These are phyloP conservation scores for Eulemur rubriventer DNA, from an alignment of 2,797 vertebrate species.

Conservation along the genomic window DNA sequence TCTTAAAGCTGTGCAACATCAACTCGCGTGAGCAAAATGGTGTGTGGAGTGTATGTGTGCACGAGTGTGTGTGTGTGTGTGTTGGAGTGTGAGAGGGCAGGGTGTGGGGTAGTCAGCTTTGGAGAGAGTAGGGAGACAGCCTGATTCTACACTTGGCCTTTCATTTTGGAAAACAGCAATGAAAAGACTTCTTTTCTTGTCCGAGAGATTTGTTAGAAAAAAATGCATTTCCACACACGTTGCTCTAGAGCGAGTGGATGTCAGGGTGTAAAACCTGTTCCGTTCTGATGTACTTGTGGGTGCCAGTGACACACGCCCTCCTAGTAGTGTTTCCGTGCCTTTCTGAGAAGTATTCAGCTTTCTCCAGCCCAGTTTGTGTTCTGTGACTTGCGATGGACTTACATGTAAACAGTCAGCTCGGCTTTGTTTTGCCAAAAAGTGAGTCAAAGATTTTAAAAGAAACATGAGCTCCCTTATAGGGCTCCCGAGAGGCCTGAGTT, in stretches of 20 bases:
- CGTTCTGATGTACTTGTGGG: background rate
- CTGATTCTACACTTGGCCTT: background rate
- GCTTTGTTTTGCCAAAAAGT: constrained; percentile 26
- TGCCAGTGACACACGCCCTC: fast-evolving
- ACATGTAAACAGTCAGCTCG: background rate
- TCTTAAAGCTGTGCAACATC: background rate
- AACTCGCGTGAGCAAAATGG: background rate
- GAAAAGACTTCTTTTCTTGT: background rate
- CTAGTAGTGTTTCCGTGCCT: background rate
- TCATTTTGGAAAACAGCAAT: background rate
- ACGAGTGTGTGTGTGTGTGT: too few species aligned
- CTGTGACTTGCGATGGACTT: background rate
- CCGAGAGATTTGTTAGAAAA: background rate
- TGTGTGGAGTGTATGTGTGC: background rate
- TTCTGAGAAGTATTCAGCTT: background rate
- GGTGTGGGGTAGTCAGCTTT: background rate
- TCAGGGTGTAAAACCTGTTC: background rate
- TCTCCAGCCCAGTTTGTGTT: background rate
- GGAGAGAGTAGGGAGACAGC: background rate
- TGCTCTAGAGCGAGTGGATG: background rate
- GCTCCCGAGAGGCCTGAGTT: background rate
- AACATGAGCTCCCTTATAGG: background rate
- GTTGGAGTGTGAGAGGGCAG: background rate
- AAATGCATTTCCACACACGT: background rate
- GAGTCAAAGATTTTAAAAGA: constrained; percentile 5